Evolutionary conservation across 1,140 invertebrate genomes (phyloP), one percentile per base, ranked within the genome.

Genomic region (Drosophila bocqueti): DNA sequence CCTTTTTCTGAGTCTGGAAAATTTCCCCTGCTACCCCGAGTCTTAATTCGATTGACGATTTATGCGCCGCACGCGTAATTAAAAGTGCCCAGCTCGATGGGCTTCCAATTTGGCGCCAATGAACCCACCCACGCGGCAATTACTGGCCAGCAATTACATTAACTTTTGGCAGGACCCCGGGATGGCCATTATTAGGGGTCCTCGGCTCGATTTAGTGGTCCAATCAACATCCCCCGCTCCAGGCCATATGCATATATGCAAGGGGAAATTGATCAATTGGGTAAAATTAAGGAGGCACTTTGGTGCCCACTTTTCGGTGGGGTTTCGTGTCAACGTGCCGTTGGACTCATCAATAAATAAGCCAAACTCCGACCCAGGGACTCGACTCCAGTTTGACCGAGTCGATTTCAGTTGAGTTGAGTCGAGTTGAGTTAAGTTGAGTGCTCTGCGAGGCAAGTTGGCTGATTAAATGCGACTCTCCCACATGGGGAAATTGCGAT

Each of bases 271-370:
- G 85, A 85, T 90, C 85, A 85, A 82, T 89, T 85, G 85, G 86
- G 85, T 69, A 73, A 85, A 84, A 90, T 89, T 89, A 90, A 79
- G 81, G 65, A 64, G 66, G 46, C 80, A 73, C 83, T 87, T 72
- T 61, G 47, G 52, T 59, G 52, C 42, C 61, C 64, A 47, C 49
- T 62, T 77, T 76, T 67, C 58, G 71, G 38, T 69, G 74, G 78
- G 83, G 59, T 84, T 90, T 81, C 84, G 81, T 89, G 84, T 84
- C 85, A 90, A 90, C 59, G 79, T 75, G 71, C 60, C 83, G 79
- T 89, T 84, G 78, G 59, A 60, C 67, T 85, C 71, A 89, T 89
- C 78, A 89, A 89, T 89, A 89, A 89, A 81, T 89, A 81, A 84
- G 81, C 74, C 60, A 57, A 69, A 55, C 58, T 55, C n/a, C 38